Evolutionary conservation across 2,888 invertebrate genomes (phyloP), one percentile per base, ranked within the genome.

Genomic region (Sarcophaga variegata): DNA sequence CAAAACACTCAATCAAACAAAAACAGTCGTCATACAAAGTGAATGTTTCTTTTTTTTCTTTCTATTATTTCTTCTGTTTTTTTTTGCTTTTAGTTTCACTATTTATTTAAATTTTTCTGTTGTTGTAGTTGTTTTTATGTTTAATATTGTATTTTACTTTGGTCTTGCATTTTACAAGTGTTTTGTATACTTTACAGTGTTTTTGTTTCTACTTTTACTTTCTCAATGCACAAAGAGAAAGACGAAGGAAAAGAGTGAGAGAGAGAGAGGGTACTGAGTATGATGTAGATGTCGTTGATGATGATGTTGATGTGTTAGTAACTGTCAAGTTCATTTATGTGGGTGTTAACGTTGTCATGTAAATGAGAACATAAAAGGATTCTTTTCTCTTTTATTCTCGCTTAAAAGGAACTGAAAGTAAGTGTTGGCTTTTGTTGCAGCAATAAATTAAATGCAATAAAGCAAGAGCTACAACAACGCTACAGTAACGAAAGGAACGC

Each of bases 271-370:
- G 64, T n/a, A 70, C 59, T 64, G 10, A 45, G 37, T 27, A n/a
- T 76, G 3, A 59, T 14, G 4, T 25, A 77, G n/a, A 67, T n/a
- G n/a, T 22, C 66, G 66, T 45, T 66, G 49, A 71, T 59, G 59
- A 54, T 70, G 25, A 47, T 74, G 72, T 66, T 75, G 64, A 59
- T 70, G 59, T 27, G 74, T 74, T 63, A 25, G 62, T 74, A 45
- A 74, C 74, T 62, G 37, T 62, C 69, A 67, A 67, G 66, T 67
- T 10, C 37, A n/a, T 27, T 67, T 67, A 67, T 67, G 22, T 20
- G 11, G 17, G 69, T 17, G 54, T 54, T 54, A 14, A 17, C 17
- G 54, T 14, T 54, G 17, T 54, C 14, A 69, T 47, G 20, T 49
- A 54, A 54, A 54, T 54, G 54, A 14, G 54, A 17, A 54, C 17